Percentiles rank a stretch among this genome's conserved stretches.
Evolutionary conservation across 2,797 vertebrate species (phyloP).

Genomic region (Anniella stebbinsi): DNA sequence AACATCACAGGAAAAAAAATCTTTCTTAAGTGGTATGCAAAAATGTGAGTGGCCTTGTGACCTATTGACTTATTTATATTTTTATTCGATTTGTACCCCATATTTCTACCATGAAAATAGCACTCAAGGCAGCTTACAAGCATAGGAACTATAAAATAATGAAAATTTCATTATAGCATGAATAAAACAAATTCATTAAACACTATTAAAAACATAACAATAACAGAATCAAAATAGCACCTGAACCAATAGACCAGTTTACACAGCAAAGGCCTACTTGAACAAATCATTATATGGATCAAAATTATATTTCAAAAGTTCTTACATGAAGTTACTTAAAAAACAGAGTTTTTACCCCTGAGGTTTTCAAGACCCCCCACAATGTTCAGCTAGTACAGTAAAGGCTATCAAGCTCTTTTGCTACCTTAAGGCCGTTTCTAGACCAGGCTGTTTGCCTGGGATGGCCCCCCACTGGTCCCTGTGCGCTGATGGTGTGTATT

Average conservation of each 20-base stretch:
- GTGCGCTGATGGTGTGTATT: too few relatives aligned
- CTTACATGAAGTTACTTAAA: not conserved
- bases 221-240: too few relatives aligned
- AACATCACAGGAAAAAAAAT: not conserved
- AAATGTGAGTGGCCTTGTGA: not conserved
- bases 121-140: not conserved
- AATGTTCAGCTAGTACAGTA: conserved; percentile 50
- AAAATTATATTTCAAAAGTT: not conserved
- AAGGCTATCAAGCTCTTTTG: conserved; percentile 18
- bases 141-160: too few relatives aligned
- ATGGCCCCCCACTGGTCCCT: too few relatives aligned
- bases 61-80: not conserved
- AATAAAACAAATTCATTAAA: too few relatives aligned
- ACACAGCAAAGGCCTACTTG: too few relatives aligned
- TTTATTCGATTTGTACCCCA: too few relatives aligned
- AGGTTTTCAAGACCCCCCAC: conserved; percentile 54
- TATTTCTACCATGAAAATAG: too few relatives aligned
- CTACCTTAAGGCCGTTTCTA: conserved; percentile 27
- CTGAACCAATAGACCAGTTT: too few relatives aligned
- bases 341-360: not conserved
- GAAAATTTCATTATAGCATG: too few relatives aligned
- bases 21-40: not conserved
- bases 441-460: too few relatives aligned
- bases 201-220: too few relatives aligned
- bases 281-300: not conserved